Conservation (phyloP, 2,888 invertebrate species). For the Acleris emargana region DNA sequence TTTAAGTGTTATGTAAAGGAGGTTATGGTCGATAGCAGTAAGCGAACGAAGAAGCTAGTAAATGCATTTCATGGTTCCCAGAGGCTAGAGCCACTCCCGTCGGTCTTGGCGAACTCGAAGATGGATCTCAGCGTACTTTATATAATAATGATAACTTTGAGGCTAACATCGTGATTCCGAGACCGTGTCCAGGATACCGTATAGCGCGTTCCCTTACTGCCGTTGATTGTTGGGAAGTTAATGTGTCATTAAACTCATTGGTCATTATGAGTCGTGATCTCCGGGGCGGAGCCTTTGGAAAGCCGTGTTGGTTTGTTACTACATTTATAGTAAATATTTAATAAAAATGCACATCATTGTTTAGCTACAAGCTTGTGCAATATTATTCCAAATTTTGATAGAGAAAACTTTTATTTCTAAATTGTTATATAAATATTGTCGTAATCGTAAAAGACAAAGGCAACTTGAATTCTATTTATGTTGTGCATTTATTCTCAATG, state of each 20-base stretch:
- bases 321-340: constrained; percentile 71
- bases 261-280: constrained; percentile 58
- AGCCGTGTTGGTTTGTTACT: constrained; percentile 80
- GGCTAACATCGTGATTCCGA: constrained; percentile 29
- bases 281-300: constrained; percentile 48
- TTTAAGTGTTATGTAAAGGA: constrained; percentile 36
- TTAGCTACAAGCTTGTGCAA: constrained; percentile 82
- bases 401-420: constrained; percentile 78
- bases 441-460: constrained; percentile 80
- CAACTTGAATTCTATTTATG: constrained; percentile 81
- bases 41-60: constrained; percentile 10
- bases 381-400: constrained; percentile 81
- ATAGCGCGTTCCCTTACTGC: constrained; percentile 39
- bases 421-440: constrained; percentile 81
- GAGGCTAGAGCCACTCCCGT: constrained; percentile 6
- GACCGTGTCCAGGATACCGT: neutral
- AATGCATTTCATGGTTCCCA: neutral
- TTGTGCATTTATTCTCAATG: constrained; percentile 82
- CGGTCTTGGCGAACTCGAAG: constrained; percentile 29
- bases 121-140: constrained; percentile 32
- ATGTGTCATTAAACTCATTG: constrained; percentile 63
- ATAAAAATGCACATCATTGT: constrained; percentile 69
- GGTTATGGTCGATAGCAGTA: constrained; percentile 15
- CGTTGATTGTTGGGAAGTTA: constrained; percentile 44
- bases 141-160: constrained; percentile 20